Evolutionary conservation across 2,888 invertebrate genomes (phyloP).

Genomic region (Sisyra nigra): DNA sequence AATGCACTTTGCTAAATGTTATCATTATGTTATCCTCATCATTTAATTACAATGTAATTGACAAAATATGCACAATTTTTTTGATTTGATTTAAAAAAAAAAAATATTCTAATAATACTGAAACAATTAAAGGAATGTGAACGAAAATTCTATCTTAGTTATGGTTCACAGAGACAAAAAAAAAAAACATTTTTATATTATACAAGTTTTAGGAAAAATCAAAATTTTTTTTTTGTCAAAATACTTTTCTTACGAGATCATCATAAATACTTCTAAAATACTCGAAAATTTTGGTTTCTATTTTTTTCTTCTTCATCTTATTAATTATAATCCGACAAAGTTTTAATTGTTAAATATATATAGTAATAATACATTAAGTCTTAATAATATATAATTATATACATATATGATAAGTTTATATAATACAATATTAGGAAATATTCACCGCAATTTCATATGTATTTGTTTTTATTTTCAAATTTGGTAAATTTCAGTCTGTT

Average conservation of each 20-base stretch:
- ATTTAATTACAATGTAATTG: conserved; percentile 2
- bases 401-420: no score
- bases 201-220: not conserved
- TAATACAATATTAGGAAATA: no score
- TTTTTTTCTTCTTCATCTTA: not conserved
- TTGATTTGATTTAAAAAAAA: not conserved
- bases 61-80: not conserved
- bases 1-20: no score
- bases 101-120: conserved; percentile 5
- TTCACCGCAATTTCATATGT: no score
- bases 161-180: not conserved
- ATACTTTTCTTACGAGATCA: not conserved
- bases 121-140: conserved; percentile 6
- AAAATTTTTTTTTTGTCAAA: not conserved
- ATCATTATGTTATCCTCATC: no score
- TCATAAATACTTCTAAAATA: not conserved
- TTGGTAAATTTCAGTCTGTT: no score
- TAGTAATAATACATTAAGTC: no score
- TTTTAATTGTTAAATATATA: no score
- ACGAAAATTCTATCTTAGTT: not conserved
- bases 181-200: not conserved
- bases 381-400: no score
- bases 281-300: not conserved
- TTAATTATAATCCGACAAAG: not conserved
- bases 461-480: no score